These are phyloP conservation scores for Ctenopoma multispine DNA, from an alignment of 2,797 vertebrate genomes.

Conservation along the genomic window DNA sequence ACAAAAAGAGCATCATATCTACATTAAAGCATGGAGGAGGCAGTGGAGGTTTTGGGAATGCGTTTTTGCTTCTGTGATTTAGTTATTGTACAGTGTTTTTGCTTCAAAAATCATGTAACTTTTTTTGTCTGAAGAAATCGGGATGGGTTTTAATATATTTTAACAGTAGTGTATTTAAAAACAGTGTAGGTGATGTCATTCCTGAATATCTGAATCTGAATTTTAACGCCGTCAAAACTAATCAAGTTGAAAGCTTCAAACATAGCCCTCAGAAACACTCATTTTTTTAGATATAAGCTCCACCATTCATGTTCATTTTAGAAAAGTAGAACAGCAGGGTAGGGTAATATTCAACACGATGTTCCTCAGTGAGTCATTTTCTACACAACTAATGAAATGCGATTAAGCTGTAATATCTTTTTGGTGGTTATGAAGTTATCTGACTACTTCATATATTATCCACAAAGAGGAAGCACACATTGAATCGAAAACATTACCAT, in stretches of 20 bases:
- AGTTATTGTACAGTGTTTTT: too few species aligned
- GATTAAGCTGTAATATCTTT: background rate
- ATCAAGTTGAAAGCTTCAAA: too few species aligned
- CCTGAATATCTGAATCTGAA: background rate
- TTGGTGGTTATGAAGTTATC: background rate
- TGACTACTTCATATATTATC: background rate
- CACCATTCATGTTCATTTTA: conserved; percentile 1
- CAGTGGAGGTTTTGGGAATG: too few species aligned
- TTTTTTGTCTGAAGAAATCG: too few species aligned
- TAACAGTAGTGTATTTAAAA: too few species aligned
- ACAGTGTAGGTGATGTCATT: conserved; percentile 1
- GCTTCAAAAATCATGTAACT: too few species aligned
- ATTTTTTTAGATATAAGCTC: background rate
- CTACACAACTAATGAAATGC: conserved; percentile 11
- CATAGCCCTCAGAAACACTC: too few species aligned
- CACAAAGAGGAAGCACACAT: background rate
- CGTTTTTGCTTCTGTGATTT: too few species aligned
- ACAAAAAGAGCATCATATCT: too few species aligned
- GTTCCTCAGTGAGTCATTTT: background rate
- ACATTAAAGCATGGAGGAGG: too few species aligned
- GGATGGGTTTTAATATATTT: too few species aligned
- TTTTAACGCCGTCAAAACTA: background rate
- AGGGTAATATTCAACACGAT: background rate
- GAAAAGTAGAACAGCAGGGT: conserved; percentile 10
- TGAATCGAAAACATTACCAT: background rate